Base-by-base conservation (phyloP, 2,113 vertebrate species). In the Pseudopodoces humilis region DNA sequence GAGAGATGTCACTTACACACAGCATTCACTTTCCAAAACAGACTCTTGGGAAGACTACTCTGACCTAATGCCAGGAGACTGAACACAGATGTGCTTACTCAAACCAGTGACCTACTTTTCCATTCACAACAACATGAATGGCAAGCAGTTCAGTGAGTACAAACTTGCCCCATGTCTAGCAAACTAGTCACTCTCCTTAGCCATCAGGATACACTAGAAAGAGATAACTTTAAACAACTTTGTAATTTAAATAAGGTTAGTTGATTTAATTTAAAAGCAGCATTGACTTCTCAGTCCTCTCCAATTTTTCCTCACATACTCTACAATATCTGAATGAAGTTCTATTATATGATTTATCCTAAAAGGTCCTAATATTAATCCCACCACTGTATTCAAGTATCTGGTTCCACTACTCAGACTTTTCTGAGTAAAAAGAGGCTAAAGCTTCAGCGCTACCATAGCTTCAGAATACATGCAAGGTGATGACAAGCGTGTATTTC, bases 391-490 rank as follows among this genome's bases (percentile, higher is more conserved):
- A 98, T 99, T 99, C 98, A 99, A 97, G 97, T 99, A 99, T 93
- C 99, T 98, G 3, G 99, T 99, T 94, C 99, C 99, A 83, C 99
- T 99, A 97, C 99, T 99, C 93, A 99, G 98, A 39, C 39, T 39
- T 39, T 39, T 39, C 39, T 39, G 39, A 39, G 39, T 39, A 39
- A 97, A 99, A 99, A 88, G 99, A 83, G 98, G 98, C 79, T 99
- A 98, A 95, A 99, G 98, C 94, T 98, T 99, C 96, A 99, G 96
- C 4, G 98, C 99, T 98, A 99, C 99, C 98, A 98, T 99, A 92
- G 99, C 99, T 98, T 99, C 99, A 12, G 99, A 99, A 97, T 99
- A 99, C 97, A 99, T 98, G 94, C 99, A 99, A 30, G 99, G 98
- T 50, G 99, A 98, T 59, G 98, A 99, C 69, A 99, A 98, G 92